A percentile compares a stretch with the other conserved stretches of the same genome.
phyloP scores from a whole-genome alignment of 1,140 invertebrate genomes.

The Amyelois transitella region DNA sequence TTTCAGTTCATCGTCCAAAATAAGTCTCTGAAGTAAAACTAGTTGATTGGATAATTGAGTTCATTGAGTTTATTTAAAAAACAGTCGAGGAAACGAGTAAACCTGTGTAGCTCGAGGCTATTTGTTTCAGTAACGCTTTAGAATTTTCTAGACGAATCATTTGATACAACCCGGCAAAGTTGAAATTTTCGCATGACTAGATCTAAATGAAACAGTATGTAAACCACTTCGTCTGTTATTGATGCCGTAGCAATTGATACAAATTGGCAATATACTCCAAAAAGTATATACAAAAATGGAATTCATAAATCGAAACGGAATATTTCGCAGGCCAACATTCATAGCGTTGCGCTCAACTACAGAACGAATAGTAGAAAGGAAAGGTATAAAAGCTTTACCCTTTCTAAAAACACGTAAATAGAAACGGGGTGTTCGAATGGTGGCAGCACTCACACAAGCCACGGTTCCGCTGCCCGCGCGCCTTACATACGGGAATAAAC shows the following conservation, averaged over 20 bases:
- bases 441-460: conserved; percentile 41
- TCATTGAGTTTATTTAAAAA: background rate
- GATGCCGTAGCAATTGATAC: background rate
- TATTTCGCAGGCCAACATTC: conserved; percentile 61
- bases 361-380: conserved; percentile 66
- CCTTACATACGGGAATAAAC: conserved; percentile 68
- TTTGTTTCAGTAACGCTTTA: background rate
- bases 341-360: conserved; percentile 55
- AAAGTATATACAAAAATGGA: conserved; percentile 56
- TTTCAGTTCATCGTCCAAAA: background rate
- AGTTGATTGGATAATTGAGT: background rate
- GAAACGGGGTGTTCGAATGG: conserved; percentile 50
- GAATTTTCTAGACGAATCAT: background rate
- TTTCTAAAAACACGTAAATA: conserved; percentile 73
- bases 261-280: conserved; percentile 45
- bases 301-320: conserved; percentile 68
- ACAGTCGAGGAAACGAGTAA: background rate
- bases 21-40: background rate
- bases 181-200: background rate
- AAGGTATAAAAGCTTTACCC: conserved; percentile 73
- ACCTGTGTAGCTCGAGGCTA: background rate
- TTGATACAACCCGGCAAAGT: too few species aligned
- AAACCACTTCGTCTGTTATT: conserved; percentile 8
- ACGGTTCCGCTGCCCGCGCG: conserved; percentile 29
- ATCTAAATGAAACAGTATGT: background rate